Percentiles rank a stretch among this genome's conserved stretches.
These are phyloP conservation scores for Trichosurus vulpecula DNA, from an alignment of 2,797 vertebrate species.

Conservation along the genomic window DNA sequence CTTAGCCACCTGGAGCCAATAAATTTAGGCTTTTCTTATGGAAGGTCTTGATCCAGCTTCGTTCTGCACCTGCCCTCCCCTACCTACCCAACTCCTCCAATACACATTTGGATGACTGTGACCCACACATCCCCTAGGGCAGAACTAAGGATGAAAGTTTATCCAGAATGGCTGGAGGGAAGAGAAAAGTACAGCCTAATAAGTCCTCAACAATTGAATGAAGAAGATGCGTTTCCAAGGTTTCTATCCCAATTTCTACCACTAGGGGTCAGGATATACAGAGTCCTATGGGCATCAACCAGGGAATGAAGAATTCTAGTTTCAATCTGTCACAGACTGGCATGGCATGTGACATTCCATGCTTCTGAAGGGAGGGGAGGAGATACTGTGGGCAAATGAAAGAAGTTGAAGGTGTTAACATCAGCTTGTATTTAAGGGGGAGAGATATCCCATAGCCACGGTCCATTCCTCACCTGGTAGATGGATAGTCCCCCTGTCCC, in stretches of 20 bases:
- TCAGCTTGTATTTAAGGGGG: not conserved
- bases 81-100: not conserved
- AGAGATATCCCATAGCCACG: not conserved
- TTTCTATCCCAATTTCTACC: not conserved
- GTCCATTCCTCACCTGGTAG: not conserved
- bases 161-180: not conserved
- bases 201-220: not conserved
- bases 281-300: not conserved
- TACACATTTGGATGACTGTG: not conserved
- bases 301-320: not conserved
- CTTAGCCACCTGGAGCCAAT: not conserved
- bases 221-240: not conserved
- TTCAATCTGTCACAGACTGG: not conserved
- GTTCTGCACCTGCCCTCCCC: not conserved
- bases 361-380: not conserved
- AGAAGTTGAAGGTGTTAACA: not conserved
- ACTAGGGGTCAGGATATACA: not conserved
- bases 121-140: not conserved
- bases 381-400: not conserved
- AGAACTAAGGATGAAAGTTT: not conserved
- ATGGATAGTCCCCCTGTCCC: not conserved
- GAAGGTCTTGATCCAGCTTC: not conserved
- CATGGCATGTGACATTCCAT: not conserved
- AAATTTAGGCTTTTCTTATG: not conserved
- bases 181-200: not conserved